Evolutionary conservation across 2,888 invertebrate genomes (phyloP), one percentile per base, ranked within the genome.

Genomic region (Thereva nobilitata): DNA sequence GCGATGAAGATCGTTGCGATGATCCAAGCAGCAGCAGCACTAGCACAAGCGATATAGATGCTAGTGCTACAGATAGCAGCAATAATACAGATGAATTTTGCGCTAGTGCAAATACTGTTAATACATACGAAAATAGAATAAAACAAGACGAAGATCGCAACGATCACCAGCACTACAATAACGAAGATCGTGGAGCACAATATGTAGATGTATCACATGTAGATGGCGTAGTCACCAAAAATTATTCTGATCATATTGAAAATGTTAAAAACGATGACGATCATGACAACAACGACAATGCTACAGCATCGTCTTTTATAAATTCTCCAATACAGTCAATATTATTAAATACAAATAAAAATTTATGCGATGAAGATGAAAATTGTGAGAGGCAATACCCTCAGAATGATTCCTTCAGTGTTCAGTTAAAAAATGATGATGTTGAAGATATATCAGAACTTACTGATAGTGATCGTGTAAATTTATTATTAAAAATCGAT

Each of bases 401-500:
- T 35, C 37, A 23, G 10, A 23, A 23, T 23, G 35, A 55, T 52
- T 45, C 47, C 4, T 69, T 37, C 35, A 10, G 52, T 44, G 55
- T 52, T 64, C 56, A 64, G 64, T 64, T 49, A 53, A 12, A 12
- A 9, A 50, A 64, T 53, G 63, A 61, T 44, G 56, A 63, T 37
- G 55, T 49, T 40, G 64, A 42, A 40, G 47, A 66, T 57, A 53
- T 68, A 65, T 71, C 69, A 23, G 64, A 74, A 67, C 68, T 72
- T 70, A 75, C 74, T 74, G 74, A 71, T 74, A 74, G 74, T 72
- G 73, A 74, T 74, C 72, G 73, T 68, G 73, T 23, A 23, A 23
- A 73, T 70, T 68, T 66, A 54, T 70, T 70, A 63, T 67, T 71
- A 64, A 64, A 72, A 49, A 34, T 10, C 38, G 55, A 56, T 59